Base-by-base conservation (phyloP, 2,113 vertebrate genomes). In the Sorex araneus region DNA sequence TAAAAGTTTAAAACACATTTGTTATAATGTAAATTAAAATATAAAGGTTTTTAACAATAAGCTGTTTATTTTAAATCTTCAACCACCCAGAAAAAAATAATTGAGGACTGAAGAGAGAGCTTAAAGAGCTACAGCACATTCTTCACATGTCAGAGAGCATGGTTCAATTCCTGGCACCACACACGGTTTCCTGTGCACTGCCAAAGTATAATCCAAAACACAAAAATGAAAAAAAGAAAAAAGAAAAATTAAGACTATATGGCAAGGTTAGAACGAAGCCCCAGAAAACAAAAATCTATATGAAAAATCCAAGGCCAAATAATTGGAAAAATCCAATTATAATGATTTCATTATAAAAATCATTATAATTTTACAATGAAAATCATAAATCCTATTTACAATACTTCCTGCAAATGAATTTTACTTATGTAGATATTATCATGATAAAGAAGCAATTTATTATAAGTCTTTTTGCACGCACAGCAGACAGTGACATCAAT, bases 381-480 rank as follows among this genome's bases (percentile, higher is more conserved):
- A 90, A 2, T 43, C 71, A 45, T 32, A 70, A 85, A 54, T 50
- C 28, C 70, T 69, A 74, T 57, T 83, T 73, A 60, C 3, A 85
- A 32, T 6, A 91, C 3, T 15, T 79, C 28, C 32, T 71, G 75
- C 50, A 89, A 96, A 94, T 43, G 16, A 90, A 73, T 67, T 71
- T 43, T 84, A 28, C 81, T 90, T 82, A 84, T 74, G 6, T 36
- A 25, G 13, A n/a, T 90, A 36, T 83, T 87, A 71, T 27, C 21
- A 15, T 74, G 34, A 36, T 34, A 77, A 40, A 89, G 13, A 73
- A 27, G 28, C 25, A 84, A 79, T 57, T 74, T 25, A 79, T 45
- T 91, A 78, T 12, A 91, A 93, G 67, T 2, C 66, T 74, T 73
- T 80, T 85, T 23, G 63, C 34, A 79, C 21, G 63, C 34, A 79